Base-by-base conservation (phyloP, 2,888 invertebrate species). In the Andrena trimmerana region DNA sequence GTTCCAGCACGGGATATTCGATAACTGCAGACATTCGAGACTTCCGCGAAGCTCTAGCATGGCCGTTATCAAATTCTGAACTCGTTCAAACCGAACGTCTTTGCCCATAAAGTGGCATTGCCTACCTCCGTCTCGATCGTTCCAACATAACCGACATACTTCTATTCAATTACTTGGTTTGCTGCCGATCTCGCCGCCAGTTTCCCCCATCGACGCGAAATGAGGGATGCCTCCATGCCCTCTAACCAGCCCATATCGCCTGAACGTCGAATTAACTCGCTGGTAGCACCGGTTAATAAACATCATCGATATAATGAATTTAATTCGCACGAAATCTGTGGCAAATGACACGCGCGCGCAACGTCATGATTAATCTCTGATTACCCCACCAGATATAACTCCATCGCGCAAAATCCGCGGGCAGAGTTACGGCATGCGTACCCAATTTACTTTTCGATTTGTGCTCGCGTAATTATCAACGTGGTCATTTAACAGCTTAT, bases 1-100 rank as follows among this genome's bases (percentile, higher is more conserved):
- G 48, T 79, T 68, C 42, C 73, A 75, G 70, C 59, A 42, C 31
- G 54, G 24, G 69, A 72, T 74, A 59, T 85, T 82, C 83, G 60
- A 70, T 82, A 85, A 76, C 65, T 74, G 79, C 65, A 27, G 33
- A 42, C 60, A 77, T 71, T 75, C 70, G 42, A 75, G 62, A 72
- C 52, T 69, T 79, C 52, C 62, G 20, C n/a, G 29, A 65, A 33
- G 54, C 60, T 83, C 63, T 65, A 66, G 74, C 62, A 65, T 62
- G 71, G 20, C 65, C 50, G 83, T 86, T 85, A 86, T 83, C 72
- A 83, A 86, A 85, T 86, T 86, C 69, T 69, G 63, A 80, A 80
- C 83, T 83, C 73, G 74, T 83, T 79, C 48, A 48, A 62, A 33
- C 63, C 65, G 86, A 85, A 79, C 73, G 57, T 79, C 71, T 78